Base-by-base conservation (phyloP, 2,797 vertebrate species). In the Epinephelus coioides region DNA sequence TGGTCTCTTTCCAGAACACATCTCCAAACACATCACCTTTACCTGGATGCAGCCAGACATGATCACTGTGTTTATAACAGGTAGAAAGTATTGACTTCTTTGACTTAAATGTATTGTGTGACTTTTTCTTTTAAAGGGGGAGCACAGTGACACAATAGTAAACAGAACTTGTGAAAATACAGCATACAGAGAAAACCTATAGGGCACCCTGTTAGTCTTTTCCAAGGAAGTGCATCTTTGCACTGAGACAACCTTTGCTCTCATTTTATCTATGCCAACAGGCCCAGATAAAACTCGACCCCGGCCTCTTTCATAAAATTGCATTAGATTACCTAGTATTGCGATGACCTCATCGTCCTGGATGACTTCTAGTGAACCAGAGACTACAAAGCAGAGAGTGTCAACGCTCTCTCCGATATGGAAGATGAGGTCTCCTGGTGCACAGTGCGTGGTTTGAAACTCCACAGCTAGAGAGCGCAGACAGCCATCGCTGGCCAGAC, bases 261-360 rank as follows among this genome's bases (percentile, higher is more conserved):
- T 43, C 15, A 14, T 17, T 60, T 76, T 54, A 81, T 63, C 61
- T 57, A 1, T 8, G 3, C 40, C 46, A 56, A 7, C 30, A 50
- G 38, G n/a, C 0, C 5, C 40, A 63, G 53, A 70, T 73, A 63
- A 73, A 74, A 73, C 25, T 0, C 13, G 1, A 17, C 66, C 34
- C 4, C 0, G 0, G 10, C 21, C n/a, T 15, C 0, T 7, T 56
- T 62, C 50, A 50, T 40, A 53, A 55, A 2, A 19, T 23, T 47
- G 25, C 15, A 3, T 49, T 4, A 2, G 1, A 53, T 89, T 78
- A 99, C 98, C 98, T 88, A 99, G 95, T 89, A 99, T 99, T 86
- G 97, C 98, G 78, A 99, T 97, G 95, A 99, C 98, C 92, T 99
- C 98, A 0, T 99, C 98, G 44, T 99, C 98, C 93, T 99, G 98